These are phyloP conservation scores for Porites australiensis DNA, from an alignment of 64 coral and sea anemone genomes.

Conservation along the genomic window DNA sequence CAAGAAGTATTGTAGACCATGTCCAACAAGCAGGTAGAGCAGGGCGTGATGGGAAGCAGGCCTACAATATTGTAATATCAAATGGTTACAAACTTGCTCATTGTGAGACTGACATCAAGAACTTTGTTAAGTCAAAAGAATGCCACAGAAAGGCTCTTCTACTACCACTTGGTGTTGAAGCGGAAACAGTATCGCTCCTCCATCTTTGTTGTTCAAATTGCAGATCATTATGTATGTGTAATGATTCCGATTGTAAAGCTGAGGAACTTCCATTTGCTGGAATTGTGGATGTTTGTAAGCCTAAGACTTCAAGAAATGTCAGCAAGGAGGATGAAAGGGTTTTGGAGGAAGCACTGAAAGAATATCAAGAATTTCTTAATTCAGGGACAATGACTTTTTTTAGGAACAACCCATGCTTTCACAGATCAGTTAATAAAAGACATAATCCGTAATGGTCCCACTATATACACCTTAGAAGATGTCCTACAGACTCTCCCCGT, in stretches of 20 bases:
- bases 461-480: background rate
- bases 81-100: slow-evolving; percentile 35
- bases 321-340: background rate
- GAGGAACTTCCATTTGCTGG: slow-evolving; percentile 22
- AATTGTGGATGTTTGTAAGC: background rate
- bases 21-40: slow-evolving; percentile 46
- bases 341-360: slow-evolving; percentile 33
- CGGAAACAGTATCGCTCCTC: background rate
- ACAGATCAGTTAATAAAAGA: background rate
- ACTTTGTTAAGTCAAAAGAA: slow-evolving; percentile 23
- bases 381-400: background rate
- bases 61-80: slow-evolving; percentile 20
- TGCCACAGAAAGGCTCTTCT: slow-evolving; percentile 28
- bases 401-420: background rate
- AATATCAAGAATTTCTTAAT: slow-evolving; percentile 32
- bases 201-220: slow-evolving; percentile 54
- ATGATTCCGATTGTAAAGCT: slow-evolving; percentile 2
- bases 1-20: slow-evolving; percentile 40
- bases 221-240: too few relatives aligned
- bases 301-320: background rate
- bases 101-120: slow-evolving; percentile 28
- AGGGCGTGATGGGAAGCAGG: slow-evolving; percentile 13
- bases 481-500: background rate
- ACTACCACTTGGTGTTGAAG: slow-evolving; percentile 2
- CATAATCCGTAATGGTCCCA: background rate